These are phyloP conservation scores for Tachystola acroxantha DNA, from an alignment of 2,888 invertebrate species.

Conservation along the genomic window DNA sequence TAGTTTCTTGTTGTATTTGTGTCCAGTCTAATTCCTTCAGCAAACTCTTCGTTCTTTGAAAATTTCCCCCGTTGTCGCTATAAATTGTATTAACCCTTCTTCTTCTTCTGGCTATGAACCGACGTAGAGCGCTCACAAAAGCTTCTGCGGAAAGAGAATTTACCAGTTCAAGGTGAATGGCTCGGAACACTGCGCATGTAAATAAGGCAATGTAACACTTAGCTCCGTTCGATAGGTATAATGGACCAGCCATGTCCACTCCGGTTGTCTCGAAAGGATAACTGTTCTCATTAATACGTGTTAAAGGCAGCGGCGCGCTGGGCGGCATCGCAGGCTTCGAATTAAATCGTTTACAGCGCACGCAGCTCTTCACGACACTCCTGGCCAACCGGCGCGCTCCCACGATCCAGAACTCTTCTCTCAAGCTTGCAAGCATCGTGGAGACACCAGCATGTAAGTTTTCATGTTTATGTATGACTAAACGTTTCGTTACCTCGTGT, in stretches of 20 bases:
- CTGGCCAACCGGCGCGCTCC: not conserved
- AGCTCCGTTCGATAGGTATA: not conserved
- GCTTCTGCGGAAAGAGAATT: slow-evolving; percentile 6
- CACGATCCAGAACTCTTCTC: slow-evolving; percentile 7
- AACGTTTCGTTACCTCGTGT: too few species aligned
- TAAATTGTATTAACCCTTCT: not conserved
- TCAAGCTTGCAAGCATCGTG: not conserved
- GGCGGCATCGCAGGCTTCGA: not conserved
- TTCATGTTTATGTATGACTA: slow-evolving; percentile 1
- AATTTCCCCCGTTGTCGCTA: slow-evolving; percentile 10
- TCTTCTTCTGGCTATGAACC: not conserved
- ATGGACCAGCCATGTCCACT: slow-evolving; percentile 10
- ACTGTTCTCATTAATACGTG: slow-evolving; percentile 3
- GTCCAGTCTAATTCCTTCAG: not conserved
- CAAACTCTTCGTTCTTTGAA: not conserved
- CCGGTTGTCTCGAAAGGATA: slow-evolving; percentile 4
- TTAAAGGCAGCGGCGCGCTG: not conserved
- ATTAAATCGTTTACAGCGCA: slow-evolving; percentile 6
- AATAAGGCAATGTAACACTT: slow-evolving; percentile 11
- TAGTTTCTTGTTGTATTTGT: not conserved
- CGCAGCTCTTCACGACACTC: slow-evolving; percentile 1
- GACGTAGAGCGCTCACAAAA: not conserved
- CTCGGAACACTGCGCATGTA: too few species aligned
- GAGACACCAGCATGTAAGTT: slow-evolving; percentile 5
- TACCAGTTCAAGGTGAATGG: too few species aligned